phyloP scores from a whole-genome alignment of 2,113 vertebrate species.

The Amphiprion percula region DNA sequence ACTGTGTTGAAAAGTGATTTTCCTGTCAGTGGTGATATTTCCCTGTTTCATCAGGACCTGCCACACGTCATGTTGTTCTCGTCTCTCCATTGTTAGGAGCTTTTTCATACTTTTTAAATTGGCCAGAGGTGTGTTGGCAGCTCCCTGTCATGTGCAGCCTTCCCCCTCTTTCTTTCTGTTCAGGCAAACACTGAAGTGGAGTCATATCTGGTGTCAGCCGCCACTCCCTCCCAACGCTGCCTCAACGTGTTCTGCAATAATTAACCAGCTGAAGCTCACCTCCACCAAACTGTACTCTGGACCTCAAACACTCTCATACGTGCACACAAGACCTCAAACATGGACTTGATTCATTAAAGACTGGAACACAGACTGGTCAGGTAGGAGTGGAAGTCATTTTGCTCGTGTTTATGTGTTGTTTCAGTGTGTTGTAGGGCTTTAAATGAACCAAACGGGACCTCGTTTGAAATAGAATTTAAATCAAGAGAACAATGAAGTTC shows the following conservation, averaged over 20 bases:
- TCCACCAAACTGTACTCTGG: slow-evolving; percentile 57
- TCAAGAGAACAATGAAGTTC: too few species aligned
- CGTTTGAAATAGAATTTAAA: background rate
- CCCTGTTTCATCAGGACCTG: too few species aligned
- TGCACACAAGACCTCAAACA: slow-evolving; percentile 29
- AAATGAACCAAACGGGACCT: too few species aligned
- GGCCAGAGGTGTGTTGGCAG: background rate
- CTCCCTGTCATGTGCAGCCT: background rate
- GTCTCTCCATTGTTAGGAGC: background rate
- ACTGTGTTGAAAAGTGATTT: too few species aligned
- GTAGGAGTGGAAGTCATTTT: slow-evolving; percentile 44
- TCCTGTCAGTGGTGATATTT: too few species aligned
- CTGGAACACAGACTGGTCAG: slow-evolving; percentile 9
- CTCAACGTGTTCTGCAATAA: slow-evolving; percentile 77
- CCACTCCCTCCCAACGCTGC: slow-evolving; percentile 64
- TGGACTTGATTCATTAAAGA: slow-evolving; percentile 32
- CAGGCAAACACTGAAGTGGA: slow-evolving; percentile 18
- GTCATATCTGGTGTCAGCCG: slow-evolving; percentile 68
- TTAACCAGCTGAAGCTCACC: slow-evolving; percentile 74
- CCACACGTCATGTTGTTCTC: too few species aligned
- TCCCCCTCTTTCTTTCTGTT: too few species aligned
- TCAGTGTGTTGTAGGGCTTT: background rate
- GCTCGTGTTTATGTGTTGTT: background rate
- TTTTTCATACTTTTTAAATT: background rate
- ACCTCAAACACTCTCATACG: slow-evolving; percentile 44